These are phyloP conservation scores for Leptinotarsa rubiginosa DNA, from an alignment of 2,888 invertebrate species.

Conservation along the genomic window DNA sequence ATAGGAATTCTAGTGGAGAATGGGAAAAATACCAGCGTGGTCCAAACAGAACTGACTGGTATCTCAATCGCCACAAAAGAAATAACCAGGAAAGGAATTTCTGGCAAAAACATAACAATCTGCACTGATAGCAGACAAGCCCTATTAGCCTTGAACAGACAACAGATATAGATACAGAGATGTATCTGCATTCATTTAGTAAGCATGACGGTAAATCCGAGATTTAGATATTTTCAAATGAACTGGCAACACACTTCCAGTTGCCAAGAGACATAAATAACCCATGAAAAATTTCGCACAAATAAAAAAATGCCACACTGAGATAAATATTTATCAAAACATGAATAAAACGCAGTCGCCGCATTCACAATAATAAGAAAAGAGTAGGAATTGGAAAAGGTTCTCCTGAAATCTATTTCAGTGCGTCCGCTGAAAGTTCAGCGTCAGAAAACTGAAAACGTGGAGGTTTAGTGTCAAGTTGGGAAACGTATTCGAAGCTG, in stretches of 20 bases:
- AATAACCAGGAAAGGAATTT: too few species aligned
- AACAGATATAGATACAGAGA: too few species aligned
- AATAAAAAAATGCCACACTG: constrained; percentile 28
- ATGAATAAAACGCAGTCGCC: constrained; percentile 40
- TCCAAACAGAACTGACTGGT: too few species aligned
- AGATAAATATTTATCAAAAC: constrained; percentile 40
- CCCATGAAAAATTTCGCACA: constrained; percentile 29
- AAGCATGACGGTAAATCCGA: neutral
- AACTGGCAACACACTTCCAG: neutral
- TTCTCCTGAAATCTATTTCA: constrained; percentile 42
- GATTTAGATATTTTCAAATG: neutral
- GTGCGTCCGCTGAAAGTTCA: constrained; percentile 29
- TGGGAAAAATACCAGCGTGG: too few species aligned
- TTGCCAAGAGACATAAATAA: constrained; percentile 33
- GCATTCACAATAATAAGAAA: constrained; percentile 36
- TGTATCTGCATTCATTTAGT: neutral
- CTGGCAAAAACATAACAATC: too few species aligned
- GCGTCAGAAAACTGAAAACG: constrained; percentile 42
- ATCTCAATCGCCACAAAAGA: too few species aligned
- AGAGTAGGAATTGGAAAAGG: constrained; percentile 31
- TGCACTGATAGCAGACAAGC: too few species aligned
- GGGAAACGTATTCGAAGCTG: constrained; percentile 4
- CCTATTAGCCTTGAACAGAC: too few species aligned
- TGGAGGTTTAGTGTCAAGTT: constrained; percentile 42
- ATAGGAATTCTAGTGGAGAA: too few species aligned